phyloP scores from a whole-genome alignment of 2,888 invertebrate genomes.

The Iselma pallidipennis region DNA sequence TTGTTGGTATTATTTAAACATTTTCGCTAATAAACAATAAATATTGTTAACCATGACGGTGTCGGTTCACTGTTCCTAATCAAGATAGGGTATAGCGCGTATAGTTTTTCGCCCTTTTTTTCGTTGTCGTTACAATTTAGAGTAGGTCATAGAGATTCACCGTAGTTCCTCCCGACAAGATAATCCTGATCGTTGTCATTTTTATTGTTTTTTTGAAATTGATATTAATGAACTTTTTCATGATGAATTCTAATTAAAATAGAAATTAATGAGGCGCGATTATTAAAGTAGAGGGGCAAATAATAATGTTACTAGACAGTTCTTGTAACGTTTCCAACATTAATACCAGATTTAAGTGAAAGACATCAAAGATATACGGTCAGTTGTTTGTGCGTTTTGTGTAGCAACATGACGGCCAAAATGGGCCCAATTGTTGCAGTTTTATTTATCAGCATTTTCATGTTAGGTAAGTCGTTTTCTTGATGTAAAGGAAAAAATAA shows the following conservation, averaged over 20 bases:
- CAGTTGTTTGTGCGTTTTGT: slow-evolving; percentile 45
- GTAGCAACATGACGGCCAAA: slow-evolving; percentile 43
- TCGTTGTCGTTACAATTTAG: no score
- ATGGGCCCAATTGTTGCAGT: slow-evolving; percentile 36
- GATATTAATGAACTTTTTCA: neutral
- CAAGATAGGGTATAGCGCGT: neutral
- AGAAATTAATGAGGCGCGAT: slow-evolving; percentile 1
- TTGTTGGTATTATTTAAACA: no score
- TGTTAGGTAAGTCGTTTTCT: slow-evolving; percentile 35
- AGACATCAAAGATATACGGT: slow-evolving; percentile 44
- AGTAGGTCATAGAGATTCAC: no score
- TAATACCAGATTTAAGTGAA: slow-evolving; percentile 50
- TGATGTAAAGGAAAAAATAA: no score
- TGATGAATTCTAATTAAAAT: neutral
- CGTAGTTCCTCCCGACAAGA: neutral
- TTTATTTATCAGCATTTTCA: slow-evolving; percentile 18
- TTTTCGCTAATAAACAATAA: no score
- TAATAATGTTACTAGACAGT: slow-evolving; percentile 33
- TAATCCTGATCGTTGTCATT: neutral
- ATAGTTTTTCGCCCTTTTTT: no score
- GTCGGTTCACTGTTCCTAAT: no score
- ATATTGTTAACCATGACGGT: neutral
- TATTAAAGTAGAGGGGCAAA: slow-evolving; percentile 38
- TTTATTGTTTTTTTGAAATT: neutral
- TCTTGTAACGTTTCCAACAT: slow-evolving; percentile 33